These are phyloP conservation scores for Apostichopus leukothele DNA, from an alignment of 53 echinoderm and acorn worm species.

Conservation along the genomic window DNA sequence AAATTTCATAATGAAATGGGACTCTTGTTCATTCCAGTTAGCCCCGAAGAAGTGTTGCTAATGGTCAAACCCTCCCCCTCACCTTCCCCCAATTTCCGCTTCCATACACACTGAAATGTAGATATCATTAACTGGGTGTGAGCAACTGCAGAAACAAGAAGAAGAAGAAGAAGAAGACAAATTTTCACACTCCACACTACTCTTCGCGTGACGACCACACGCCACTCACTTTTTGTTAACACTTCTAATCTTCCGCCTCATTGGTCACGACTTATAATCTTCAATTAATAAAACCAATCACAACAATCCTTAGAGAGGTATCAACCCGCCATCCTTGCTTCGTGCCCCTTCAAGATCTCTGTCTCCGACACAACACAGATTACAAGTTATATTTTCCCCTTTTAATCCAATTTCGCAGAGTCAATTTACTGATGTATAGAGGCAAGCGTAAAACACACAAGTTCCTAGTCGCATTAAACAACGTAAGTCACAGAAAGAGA, in stretches of 20 bases:
- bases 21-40: neutral
- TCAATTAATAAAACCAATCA: slow-evolving; percentile 46
- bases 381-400: slow-evolving; percentile 22
- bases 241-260: slow-evolving; percentile 35
- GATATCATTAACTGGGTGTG: neutral
- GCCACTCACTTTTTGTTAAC: neutral
- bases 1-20: slow-evolving; percentile 39
- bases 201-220: slow-evolving; percentile 36
- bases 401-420: slow-evolving; percentile 31
- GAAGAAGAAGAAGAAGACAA: neutral
- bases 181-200: neutral
- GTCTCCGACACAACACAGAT: slow-evolving; percentile 35
- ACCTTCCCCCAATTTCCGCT: slow-evolving; percentile 9
- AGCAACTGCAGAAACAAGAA: too few species aligned
- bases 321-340: slow-evolving; percentile 38
- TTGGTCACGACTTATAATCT: slow-evolving; percentile 43
- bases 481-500: neutral
- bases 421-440: slow-evolving; percentile 45
- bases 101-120: neutral
- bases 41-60: slow-evolving; percentile 23
- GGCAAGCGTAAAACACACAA: slow-evolving; percentile 46
- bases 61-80: slow-evolving; percentile 10
- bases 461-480: slow-evolving; percentile 45
- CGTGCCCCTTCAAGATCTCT: slow-evolving; percentile 23
- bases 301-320: slow-evolving; percentile 42